Evolutionary conservation across 2,113 vertebrate species (phyloP).

Genomic region (Opisthocomus hoazin): DNA sequence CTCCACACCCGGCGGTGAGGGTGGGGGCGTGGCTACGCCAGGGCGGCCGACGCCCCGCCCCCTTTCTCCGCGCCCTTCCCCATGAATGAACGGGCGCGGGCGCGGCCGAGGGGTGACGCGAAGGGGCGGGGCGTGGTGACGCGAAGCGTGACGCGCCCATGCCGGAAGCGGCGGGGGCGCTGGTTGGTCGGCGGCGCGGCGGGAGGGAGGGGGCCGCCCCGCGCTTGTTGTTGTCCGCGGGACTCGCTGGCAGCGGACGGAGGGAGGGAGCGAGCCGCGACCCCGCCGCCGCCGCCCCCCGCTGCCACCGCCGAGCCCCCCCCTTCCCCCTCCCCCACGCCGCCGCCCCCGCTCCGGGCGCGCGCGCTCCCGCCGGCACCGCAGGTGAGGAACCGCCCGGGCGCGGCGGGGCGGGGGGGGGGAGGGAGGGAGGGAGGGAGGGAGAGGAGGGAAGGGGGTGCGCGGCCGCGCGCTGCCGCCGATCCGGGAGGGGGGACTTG

Average conservation of each 20-base stretch:
- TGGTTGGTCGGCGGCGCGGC: conserved; percentile 3
- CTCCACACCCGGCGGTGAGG: not conserved
- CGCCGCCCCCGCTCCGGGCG: not conserved
- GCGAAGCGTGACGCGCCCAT: not conserved
- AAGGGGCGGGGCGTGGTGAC: not conserved
- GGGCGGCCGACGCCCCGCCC: not conserved
- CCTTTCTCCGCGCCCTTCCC: not conserved
- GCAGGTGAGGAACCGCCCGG: not conserved
- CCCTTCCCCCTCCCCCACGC: not conserved
- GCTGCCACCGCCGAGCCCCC: not conserved
- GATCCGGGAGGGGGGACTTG: too few species aligned
- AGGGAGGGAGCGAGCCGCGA: not conserved
- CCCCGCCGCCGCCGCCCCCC: conserved; percentile 20
- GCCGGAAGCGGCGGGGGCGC: conserved; percentile 61
- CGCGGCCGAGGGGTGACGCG: not conserved
- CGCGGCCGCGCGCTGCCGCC: not conserved
- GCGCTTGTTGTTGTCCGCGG: conserved; percentile 45
- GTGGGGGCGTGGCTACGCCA: too few species aligned
- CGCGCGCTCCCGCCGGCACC: not conserved
- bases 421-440: not conserved
- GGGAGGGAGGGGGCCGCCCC: not conserved
- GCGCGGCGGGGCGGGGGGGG: not conserved
- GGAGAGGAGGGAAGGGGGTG: too few species aligned
- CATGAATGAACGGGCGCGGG: not conserved
- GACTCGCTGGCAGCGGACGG: conserved; percentile 28